Evolutionary conservation across 2,888 invertebrate genomes (phyloP), one percentile per base, ranked within the genome.

Genomic region (Amphipyra berbera): DNA sequence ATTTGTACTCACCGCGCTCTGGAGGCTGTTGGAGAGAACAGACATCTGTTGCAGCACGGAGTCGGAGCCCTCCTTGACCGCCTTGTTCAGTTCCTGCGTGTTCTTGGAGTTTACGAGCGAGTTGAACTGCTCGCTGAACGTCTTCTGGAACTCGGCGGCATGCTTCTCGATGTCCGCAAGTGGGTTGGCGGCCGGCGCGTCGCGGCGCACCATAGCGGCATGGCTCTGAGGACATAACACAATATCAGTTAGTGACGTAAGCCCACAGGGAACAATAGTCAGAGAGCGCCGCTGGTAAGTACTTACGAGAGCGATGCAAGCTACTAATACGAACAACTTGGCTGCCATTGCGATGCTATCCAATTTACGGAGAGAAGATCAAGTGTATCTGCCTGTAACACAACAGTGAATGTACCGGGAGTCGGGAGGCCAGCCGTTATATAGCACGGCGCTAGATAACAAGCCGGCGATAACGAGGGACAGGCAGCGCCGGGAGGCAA

Each of bases 231-330:
- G 35, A 55, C 38, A 70, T 27, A 45, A 30, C n/a, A 15, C 14
- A 12, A 2, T 9, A 3, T 35, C 10, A 33, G 33, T 35, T 6
- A 27, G 40, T 0, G 35, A 14, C 45, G 9, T 35, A 13, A 2
- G 46, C 46, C 1, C 3, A 8, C 44, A 12, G 45, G 42, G 3
- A n/a, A 21, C 13, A 12, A 15, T 6, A 15, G 10, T 15, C 15
- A 15, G 9, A 37, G 37, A 10, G 10, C 21, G 21, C 3, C 35
- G 47, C 8, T 6, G 6, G 10, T 6, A 30, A 33, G 41, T 69
- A 91, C 93, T 92, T 79, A 94, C 94, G 82, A 93, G 73, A 45
- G 91, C 93, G 81, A 93, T 60, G 85, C 88, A 90, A 79, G 89
- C 90, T 76, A 90, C 64, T 54, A 91, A 66, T n/a, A 90, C 68